phyloP scores from a whole-genome alignment of 1,140 invertebrate genomes.

The Contarinia nasturtii region DNA sequence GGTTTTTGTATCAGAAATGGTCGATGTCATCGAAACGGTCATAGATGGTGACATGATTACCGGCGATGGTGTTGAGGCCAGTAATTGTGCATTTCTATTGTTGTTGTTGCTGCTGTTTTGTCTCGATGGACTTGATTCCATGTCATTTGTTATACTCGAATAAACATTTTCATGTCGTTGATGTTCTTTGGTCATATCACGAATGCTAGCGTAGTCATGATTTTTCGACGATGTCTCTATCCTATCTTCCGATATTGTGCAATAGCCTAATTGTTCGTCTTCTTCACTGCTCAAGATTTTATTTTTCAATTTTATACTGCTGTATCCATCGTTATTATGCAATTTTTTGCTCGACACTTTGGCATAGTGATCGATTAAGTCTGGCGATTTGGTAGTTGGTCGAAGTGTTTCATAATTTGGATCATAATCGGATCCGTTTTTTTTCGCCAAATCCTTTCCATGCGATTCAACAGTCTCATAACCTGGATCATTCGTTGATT shows the following conservation, averaged over 20 bases:
- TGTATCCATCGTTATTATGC: conserved; percentile 8
- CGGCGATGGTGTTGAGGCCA: no score
- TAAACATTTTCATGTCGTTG: background rate
- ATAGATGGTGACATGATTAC: no score
- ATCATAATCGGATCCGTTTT: conserved; percentile 30
- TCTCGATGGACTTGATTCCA: background rate
- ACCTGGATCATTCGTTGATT: conserved; percentile 33
- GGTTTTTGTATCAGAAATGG: conserved; percentile 24
- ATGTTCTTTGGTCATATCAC: conserved; percentile 10
- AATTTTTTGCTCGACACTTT: conserved; percentile 22
- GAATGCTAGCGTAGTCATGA: conserved; percentile 22
- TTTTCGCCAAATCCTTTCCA: conserved; percentile 10
- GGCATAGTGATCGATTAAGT: conserved; percentile 23
- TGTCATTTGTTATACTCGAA: conserved; percentile 12
- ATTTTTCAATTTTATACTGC: conserved; percentile 5
- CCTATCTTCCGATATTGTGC: conserved; percentile 12
- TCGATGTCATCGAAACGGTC: conserved; percentile 6
- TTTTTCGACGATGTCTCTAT: conserved; percentile 3
- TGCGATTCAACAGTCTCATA: conserved; percentile 30
- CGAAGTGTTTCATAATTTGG: conserved; percentile 52
- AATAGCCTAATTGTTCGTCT: conserved; percentile 4
- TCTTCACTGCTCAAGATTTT: conserved; percentile 11
- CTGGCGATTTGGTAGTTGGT: conserved; percentile 13
- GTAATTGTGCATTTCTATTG: no score
- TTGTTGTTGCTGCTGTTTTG: no score